Conservation (phyloP, 2,113 vertebrate genomes). For the Muscicapa adusta region DNA sequence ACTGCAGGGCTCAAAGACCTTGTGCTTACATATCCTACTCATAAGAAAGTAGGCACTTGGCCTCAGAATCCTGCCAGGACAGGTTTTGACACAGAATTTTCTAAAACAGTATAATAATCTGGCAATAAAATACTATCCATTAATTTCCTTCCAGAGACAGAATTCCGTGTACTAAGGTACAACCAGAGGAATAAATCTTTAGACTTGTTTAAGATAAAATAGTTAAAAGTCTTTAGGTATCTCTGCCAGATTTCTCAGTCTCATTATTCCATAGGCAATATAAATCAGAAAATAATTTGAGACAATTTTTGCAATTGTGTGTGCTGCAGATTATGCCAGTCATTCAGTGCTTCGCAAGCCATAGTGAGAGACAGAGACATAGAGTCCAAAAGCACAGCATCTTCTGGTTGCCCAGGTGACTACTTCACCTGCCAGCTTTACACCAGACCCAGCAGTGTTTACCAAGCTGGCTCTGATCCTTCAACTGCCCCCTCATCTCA, state of each 20-base stretch:
- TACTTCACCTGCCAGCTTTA: not conserved
- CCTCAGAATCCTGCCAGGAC: not conserved
- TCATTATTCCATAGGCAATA: not conserved
- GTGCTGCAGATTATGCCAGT: not conserved
- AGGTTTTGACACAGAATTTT: not conserved
- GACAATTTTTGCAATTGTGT: not conserved
- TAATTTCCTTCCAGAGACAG: not conserved
- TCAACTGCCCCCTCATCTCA: no score
- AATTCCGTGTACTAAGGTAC: not conserved
- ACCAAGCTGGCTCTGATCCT: not conserved
- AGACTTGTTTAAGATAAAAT: not conserved
- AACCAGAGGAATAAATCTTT: fast-evolving
- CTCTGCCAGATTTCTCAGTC: not conserved
- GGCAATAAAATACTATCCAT: not conserved
- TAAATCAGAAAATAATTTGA: not conserved
- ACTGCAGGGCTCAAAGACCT: not conserved
- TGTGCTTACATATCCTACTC: not conserved
- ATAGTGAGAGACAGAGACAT: not conserved
- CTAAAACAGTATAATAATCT: not conserved
- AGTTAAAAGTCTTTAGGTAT: not conserved
- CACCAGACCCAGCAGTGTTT: not conserved
- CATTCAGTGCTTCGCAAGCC: not conserved
- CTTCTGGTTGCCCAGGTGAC: not conserved
- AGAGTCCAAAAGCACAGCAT: not conserved
- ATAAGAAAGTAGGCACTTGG: not conserved